Evolutionary conservation across 2,888 invertebrate genomes (phyloP), one percentile per base, ranked within the genome.

Genomic region (Phytoseiulus persimilis): DNA sequence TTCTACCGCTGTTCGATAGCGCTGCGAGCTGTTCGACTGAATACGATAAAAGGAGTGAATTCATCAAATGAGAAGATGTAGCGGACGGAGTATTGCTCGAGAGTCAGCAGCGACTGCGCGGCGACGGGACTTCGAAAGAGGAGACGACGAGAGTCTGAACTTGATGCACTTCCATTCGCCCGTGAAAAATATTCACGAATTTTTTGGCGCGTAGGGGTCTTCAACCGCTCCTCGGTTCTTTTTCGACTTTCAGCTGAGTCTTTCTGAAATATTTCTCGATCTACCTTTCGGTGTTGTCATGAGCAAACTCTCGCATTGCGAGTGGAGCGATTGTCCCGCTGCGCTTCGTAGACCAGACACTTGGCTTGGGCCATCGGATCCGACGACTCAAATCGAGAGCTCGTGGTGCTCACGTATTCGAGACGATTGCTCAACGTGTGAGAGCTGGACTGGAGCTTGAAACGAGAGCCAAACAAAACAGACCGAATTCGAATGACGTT

Each of bases 161-260:
- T 18, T 65, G 65, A 65, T 28, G 65, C 65, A 18, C 23, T 28
- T 2, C 65, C 28, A 65, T 65, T 65, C 65, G 18, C 18, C 65
- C 65, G 65, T 65, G 65, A 65, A 65, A 65, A 65, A 65, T 65
- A 65, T 65, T 65, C 65, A 65, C 65, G 65, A 65, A 65, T 65
- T 28, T 23, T 23, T 65, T 28, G 28, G 65, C 18, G 65, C 18
- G 65, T 18, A 46, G 65, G 65, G 65, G 65, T 65, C 65, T 65
- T 23, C 65, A 65, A 65, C 65, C 65, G 65, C 65, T 14, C 39
- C 5, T 39, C 28, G 65, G 65, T 65, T 65, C 28, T 28, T 65
- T 65, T 18, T 65, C 65, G 28, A 23, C 14, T 65, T 65, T 65
- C 18, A 14, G 65, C 23, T 65, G n/a, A n/a, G n/a, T 28, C 18